Base-by-base conservation (phyloP, 2,113 vertebrate genomes). In the Romanogobio albipinnatus region DNA sequence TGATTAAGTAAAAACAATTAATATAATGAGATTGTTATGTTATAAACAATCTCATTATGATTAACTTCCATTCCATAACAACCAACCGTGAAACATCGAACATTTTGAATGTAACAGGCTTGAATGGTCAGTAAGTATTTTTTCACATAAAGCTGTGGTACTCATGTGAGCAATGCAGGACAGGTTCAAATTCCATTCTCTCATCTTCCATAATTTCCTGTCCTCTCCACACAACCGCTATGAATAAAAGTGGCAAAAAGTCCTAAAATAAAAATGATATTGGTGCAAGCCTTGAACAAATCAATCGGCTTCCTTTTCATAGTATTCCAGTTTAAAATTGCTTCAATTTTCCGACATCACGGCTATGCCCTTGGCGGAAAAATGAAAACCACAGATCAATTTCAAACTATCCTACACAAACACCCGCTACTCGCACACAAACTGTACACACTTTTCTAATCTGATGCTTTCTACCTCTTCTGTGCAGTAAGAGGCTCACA, bases 351-450 rank as follows among this genome's bases (percentile, higher is more conserved):
- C 61, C 19, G 47, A 51, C 15, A 68, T 68, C 79, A 36, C 26
- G 26, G 24, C 78, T 47, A 13, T 66, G 45, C 79, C 79, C 43
- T 81, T 81, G 79, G 61, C 6, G 26, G 79, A 81, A 81, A 79
- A 68, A 76, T 81, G 61, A 68, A 68, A 81, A 81, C 62, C 45
- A 51, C 49, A 51, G 79, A 81, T 71, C 81, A 71, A 56, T 82
- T 82, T 82, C 80, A 39, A 10, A 82, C 64, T 36, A 68, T 49
- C 43, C 43, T 10, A 58, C 49, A 70, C 49, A 56, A 53, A 71
- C 49, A 82, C 49, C 56, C 81, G 17, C 26, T 66, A 66, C 26
- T 10, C 17, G 1, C 15, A 68, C 61, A 81, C 79, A 53, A 81
- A 66, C 0, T 2, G 2, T 66, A 82, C 49, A 82, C 81, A 82